Conservation (phyloP, 2,113 vertebrate genomes). For the Poeciliopsis retropinna region DNA sequence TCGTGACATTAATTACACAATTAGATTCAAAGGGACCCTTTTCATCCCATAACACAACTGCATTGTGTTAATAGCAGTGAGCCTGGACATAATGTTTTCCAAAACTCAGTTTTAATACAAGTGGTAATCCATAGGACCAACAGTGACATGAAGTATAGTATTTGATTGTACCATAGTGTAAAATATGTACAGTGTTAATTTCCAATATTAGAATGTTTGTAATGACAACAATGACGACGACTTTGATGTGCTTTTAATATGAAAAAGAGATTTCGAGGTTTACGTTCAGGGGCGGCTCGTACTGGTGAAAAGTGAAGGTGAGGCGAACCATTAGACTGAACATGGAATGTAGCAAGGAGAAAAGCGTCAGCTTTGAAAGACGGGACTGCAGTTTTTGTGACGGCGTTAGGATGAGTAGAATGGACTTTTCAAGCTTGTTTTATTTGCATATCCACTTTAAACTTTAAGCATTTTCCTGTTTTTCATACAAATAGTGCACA, state of each 20-base stretch:
- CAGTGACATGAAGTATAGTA: constrained; percentile 68
- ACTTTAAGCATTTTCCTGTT: constrained; percentile 22
- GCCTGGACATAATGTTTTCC: constrained; percentile 52
- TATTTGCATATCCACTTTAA: constrained; percentile 20
- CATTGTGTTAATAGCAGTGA: constrained; percentile 58
- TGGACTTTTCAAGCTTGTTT: constrained; percentile 54
- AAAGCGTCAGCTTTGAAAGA: constrained; percentile 74
- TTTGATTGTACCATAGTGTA: constrained; percentile 84
- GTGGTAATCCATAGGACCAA: constrained; percentile 68
- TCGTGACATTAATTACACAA: constrained; percentile 41
- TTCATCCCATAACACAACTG: too few species aligned
- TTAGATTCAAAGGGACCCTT: constrained; percentile 45
- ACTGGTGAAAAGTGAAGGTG: constrained; percentile 34
- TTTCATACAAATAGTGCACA: constrained; percentile 4
- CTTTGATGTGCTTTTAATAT: constrained; percentile 77
- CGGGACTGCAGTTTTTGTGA: constrained; percentile 75
- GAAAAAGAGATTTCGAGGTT: constrained; percentile 74
- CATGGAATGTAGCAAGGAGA: constrained; percentile 81
- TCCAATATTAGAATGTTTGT: constrained; percentile 83
- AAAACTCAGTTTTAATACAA: constrained; percentile 56
- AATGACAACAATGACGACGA: constrained; percentile 72
- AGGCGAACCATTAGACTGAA: constrained; percentile 60
- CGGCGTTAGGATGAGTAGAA: constrained; percentile 72
- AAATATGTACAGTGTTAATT: constrained; percentile 83
- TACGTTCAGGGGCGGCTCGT: constrained; percentile 58